phyloP scores from a whole-genome alignment of 2,888 invertebrate genomes.

The Unio delphinus region DNA sequence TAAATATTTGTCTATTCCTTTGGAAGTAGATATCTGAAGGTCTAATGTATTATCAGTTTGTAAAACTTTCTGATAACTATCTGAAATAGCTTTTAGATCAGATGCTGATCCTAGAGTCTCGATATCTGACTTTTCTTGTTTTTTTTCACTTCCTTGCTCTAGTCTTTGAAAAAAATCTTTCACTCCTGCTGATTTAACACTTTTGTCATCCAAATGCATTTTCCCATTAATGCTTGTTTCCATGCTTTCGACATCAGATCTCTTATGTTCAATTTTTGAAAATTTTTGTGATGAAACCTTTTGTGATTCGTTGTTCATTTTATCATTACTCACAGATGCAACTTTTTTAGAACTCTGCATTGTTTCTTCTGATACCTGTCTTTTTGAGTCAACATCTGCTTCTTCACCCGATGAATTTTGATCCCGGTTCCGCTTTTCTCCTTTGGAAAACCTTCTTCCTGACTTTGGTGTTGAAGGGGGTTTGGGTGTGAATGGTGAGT shows the following conservation, averaged over 20 bases:
- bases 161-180: no score
- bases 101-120: slow-evolving; percentile 34
- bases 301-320: slow-evolving; percentile 1
- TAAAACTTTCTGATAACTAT: slow-evolving; percentile 30
- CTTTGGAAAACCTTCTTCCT: slow-evolving; percentile 40
- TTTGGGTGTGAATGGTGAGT: slow-evolving; percentile 56
- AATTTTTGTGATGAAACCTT: no score
- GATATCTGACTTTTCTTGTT: slow-evolving; percentile 9
- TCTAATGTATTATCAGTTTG: slow-evolving; percentile 8
- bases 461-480: slow-evolving; percentile 54
- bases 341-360: slow-evolving; percentile 17
- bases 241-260: no score
- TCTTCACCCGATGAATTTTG: slow-evolving; percentile 55
- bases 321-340: not conserved
- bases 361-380: slow-evolving; percentile 30
- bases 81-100: slow-evolving; percentile 34
- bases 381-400: slow-evolving; percentile 40
- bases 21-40: not conserved
- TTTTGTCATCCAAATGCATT: no score
- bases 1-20: slow-evolving; percentile 5
- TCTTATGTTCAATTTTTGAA: no score
- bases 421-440: slow-evolving; percentile 50
- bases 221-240: no score
- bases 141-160: no score
- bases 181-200: no score